Base-by-base conservation (phyloP, 2,113 vertebrate genomes). In the Takifugu bimaculatus region DNA sequence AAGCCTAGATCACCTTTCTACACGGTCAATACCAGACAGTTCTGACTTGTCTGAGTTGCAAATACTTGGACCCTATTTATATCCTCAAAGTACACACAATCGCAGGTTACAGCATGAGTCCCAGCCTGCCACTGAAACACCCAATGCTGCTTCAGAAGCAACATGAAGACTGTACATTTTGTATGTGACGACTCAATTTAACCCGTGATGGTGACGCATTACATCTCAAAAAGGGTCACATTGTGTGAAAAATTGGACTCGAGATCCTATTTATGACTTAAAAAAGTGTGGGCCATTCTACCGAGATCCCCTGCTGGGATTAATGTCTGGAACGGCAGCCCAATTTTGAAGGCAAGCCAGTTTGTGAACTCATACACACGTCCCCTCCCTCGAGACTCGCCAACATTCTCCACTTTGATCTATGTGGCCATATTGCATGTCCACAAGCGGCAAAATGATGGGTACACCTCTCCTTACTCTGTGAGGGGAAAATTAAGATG, bases 361-460 rank as follows among this genome's bases (percentile, higher is more conserved):
- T 29, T 64, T 48, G 62, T 54, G 39, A 59, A 54, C 49, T 20
- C 43, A 56, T 57, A 51, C 26, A 44, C 67, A 45, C 54, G 15
- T 56, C 65, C 54, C 60, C 28, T 80, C 77, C 67, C 66, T 5
- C 49, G 11, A 57, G 68, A 64, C 26, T 0, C 3, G 10, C 67
- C 68, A 65, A 79, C 58, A 27, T 55, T 26, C 26, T 15, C 26
- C 52, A 26, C 78, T 81, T 75, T 79, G 68, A 75, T 77, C 79
- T 65, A 1, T 4, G 51, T 1, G 39, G 64, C 60, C 54, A 27
- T 75, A 69, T 45, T 49, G 57, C 63, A 48, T 65, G 60, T 79
- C 77, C 70, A 65, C 64, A 56, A 62, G 57, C 44, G 51, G 62
- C 6, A 32, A 39, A 57, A 51, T 62, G 47, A 63, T 47, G 60